Evolutionary conservation across 2,113 vertebrate genomes (phyloP), one percentile per base, ranked within the genome.

Genomic region (Takifugu flavidus): DNA sequence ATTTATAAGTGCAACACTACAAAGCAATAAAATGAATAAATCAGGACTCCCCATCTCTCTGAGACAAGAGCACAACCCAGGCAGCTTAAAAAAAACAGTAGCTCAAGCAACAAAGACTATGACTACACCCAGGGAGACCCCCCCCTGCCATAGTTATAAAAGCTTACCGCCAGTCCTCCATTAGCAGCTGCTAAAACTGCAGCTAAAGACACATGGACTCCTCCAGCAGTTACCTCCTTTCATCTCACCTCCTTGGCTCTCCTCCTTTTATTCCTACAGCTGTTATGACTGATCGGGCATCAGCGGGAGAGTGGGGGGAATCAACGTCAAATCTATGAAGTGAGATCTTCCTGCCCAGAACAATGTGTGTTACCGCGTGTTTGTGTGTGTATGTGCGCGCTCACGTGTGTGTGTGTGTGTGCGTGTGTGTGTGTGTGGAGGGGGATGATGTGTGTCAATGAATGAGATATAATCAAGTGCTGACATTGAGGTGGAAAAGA

Each of bases 91-190:
- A 61, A 59, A 78, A 50, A 44, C 49, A 3, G 56, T 0, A 57
- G 70, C 45, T 34, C 52, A 44, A 31, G 59, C 53, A 39, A 89
- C 85, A 86, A 87, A 85, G 72, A 66, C 59, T 55, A 13, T 3
- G n/a, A 54, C 49, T 12, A 31, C 25, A 27, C 56, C 53, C 42
- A 12, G 14, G 68, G 49, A 65, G 69, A 55, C 72, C 72, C 82
- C 20, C 20, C 67, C 74, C 56, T 11, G 11, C 62, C 70, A 70
- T 43, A 78, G 72, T 82, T 88, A 90, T 83, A 90, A 86, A 84
- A 79, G 82, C 89, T 87, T 85, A 90, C 89, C 88, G 80, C 78
- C 65, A 70, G 72, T 86, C 85, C 79, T 86, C 70, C 86, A 80
- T 86, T 65, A 79, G 74, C 75, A 75, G 70, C 20, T 20, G 20